Evolutionary conservation across 2,113 vertebrate species (phyloP).

Genomic region (Noturus placidus): DNA sequence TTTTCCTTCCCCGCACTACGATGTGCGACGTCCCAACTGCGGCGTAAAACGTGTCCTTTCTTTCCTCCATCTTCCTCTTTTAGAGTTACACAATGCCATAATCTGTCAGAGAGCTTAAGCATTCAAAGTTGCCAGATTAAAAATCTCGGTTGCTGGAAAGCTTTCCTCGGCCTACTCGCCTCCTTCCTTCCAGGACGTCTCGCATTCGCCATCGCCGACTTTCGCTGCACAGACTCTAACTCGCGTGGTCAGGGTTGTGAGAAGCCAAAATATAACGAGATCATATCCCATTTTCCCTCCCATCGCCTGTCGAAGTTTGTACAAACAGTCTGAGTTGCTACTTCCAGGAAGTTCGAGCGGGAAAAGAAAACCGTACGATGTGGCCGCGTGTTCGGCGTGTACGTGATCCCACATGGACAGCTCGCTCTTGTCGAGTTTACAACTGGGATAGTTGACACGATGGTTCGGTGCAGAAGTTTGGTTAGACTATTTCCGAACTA

Average conservation of each 20-base stretch:
- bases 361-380: constrained; percentile 1
- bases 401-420: not conserved
- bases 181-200: constrained; percentile 66
- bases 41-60: constrained; percentile 3
- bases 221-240: constrained; percentile 65
- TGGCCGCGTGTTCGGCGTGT: not conserved
- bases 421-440: not conserved
- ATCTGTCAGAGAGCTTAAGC: constrained; percentile 65
- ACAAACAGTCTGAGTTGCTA: constrained; percentile 64
- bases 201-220: not conserved
- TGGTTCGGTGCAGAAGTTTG: not conserved
- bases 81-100: constrained; percentile 33
- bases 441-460: not conserved
- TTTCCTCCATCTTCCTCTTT: not conserved
- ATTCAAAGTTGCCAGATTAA: constrained; percentile 73
- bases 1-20: not conserved
- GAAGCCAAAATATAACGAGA: constrained; percentile 76
- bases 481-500: not conserved
- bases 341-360: constrained; percentile 54
- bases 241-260: constrained; percentile 71
- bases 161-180: constrained; percentile 65
- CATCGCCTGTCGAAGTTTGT: constrained; percentile 69
- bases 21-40: constrained; percentile 31
- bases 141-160: constrained; percentile 67
- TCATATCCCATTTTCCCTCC: constrained; percentile 69